phyloP scores from a whole-genome alignment of 2,888 invertebrate species.

The Coleophora flavipennella region DNA sequence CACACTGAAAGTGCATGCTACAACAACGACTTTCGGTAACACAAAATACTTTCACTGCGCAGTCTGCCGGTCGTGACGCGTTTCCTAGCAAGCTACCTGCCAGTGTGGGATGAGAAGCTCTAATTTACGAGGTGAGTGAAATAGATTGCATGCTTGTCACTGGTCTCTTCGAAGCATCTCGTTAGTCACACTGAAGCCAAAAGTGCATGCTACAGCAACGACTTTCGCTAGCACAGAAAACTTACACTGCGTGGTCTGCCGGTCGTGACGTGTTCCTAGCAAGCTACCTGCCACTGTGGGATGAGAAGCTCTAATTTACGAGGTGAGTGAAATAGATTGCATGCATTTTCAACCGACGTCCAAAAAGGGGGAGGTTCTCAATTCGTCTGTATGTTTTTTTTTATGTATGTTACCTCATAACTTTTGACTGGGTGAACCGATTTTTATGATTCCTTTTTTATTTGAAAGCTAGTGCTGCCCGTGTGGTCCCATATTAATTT shows the following conservation, averaged over 20 bases:
- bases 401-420: no score
- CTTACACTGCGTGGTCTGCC: conserved; percentile 46
- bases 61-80: conserved; percentile 52
- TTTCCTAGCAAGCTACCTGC: conserved; percentile 54
- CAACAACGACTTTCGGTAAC: conserved; percentile 37
- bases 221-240: no score
- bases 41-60: conserved; percentile 45
- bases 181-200: conserved; percentile 22
- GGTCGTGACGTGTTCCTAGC: conserved; percentile 52
- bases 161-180: not conserved
- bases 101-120: conserved; percentile 58
- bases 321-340: conserved; percentile 31
- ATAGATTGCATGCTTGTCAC: no score
- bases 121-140: conserved; percentile 37
- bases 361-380: no score
- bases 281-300: conserved; percentile 56
- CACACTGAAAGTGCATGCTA: conserved; percentile 48
- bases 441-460: no score
- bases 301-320: conserved; percentile 51
- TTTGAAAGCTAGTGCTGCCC: no score
- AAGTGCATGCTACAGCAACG: no score
- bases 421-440: no score
- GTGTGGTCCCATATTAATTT: no score
- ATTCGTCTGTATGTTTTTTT: no score
- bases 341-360: no score